Percentiles rank a stretch among this genome's conserved stretches.
Conservation (phyloP, 1,140 invertebrate genomes). For the Paramacrobiotus metropolitanus region DNA sequence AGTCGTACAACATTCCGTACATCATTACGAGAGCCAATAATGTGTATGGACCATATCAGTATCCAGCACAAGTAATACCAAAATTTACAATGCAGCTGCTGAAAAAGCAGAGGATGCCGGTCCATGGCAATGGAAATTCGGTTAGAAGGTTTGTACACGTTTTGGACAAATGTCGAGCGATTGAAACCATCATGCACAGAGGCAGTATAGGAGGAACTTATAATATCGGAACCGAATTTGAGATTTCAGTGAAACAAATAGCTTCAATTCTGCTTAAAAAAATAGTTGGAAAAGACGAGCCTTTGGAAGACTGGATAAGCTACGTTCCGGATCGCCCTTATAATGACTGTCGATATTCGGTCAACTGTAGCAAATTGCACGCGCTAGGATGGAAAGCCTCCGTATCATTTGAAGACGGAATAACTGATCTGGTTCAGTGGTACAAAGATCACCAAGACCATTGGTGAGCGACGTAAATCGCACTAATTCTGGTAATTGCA, state of each 20-base stretch:
- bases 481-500: no score
- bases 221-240: conserved; percentile 14
- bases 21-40: conserved; percentile 15
- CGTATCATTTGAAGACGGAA: neutral
- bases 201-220: conserved; percentile 13
- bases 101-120: conserved; percentile 10
- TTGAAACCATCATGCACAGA: conserved; percentile 13
- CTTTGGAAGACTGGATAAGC: neutral
- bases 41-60: conserved; percentile 15
- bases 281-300: conserved; percentile 7
- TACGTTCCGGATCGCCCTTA: neutral
- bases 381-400: neutral
- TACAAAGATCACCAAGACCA: no score
- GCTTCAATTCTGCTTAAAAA: conserved; percentile 11
- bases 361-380: neutral
- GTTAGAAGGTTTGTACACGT: conserved; percentile 14
- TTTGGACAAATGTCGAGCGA: conserved; percentile 11
- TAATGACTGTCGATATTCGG: neutral
- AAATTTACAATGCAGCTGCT: conserved; percentile 13
- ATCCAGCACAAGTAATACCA: conserved; percentile 13
- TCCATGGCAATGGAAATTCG: conserved; percentile 12
- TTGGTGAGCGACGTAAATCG: no score
- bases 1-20: conserved; percentile 13
- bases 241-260: conserved; percentile 12
- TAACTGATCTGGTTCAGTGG: neutral